A percentile compares a stretch with the other conserved stretches of the same genome.
These are phyloP conservation scores for Drosophila formosana DNA, from an alignment of 2,888 invertebrate genomes.

Conservation along the genomic window DNA sequence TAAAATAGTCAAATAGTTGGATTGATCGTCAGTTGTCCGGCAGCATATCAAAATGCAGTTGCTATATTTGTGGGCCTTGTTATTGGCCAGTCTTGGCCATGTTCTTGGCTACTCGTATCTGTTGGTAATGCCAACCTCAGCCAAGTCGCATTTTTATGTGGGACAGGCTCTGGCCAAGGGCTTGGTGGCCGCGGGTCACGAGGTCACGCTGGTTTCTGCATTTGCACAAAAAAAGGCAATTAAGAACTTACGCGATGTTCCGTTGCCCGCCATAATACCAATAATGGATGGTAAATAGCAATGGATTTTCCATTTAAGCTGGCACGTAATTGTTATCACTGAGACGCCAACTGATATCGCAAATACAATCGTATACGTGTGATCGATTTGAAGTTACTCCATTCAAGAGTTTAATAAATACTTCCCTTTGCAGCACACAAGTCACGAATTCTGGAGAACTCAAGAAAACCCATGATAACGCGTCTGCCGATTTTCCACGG, in stretches of 20 bases:
- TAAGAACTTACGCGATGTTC: conserved; percentile 71
- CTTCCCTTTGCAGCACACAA: conserved; percentile 35
- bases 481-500: conserved; percentile 30
- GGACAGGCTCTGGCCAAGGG: conserved; percentile 78
- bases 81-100: conserved; percentile 31
- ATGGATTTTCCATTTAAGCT: background rate
- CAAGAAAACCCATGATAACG: conserved; percentile 5
- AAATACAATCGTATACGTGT: conserved; percentile 1
- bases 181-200: conserved; percentile 82
- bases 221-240: conserved; percentile 75
- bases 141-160: conserved; percentile 77
- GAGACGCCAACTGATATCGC: conserved; percentile 1
- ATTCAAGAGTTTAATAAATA: background rate
- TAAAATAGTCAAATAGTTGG: background rate
- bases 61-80: background rate
- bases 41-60: conserved; percentile 11
- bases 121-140: conserved; percentile 58
- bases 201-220: conserved; percentile 81
- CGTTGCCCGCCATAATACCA: conserved; percentile 40
- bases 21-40: background rate
- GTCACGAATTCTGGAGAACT: conserved; percentile 24
- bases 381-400: background rate
- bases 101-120: conserved; percentile 66
- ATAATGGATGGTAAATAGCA: conserved; percentile 54
- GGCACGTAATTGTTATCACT: conserved; percentile 38